A percentile compares a stretch with the other conserved stretches of the same genome.
Evolutionary conservation across 2,113 vertebrate genomes (phyloP).

Genomic region (Nycticebus coucang): DNA sequence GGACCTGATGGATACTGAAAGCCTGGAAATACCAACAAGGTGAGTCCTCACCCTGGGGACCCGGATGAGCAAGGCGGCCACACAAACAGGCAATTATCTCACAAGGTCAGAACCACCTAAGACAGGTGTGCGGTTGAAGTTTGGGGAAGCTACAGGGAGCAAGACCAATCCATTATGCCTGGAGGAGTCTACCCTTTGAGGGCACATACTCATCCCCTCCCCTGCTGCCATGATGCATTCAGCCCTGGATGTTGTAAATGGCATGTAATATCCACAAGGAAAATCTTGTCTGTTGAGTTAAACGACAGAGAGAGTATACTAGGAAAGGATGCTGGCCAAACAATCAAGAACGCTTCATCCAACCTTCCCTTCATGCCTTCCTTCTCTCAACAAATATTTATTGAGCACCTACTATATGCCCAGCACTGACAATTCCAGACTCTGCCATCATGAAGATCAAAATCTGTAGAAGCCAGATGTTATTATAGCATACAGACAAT

Average conservation of each 20-base stretch:
- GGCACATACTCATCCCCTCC: neutral
- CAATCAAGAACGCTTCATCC: neutral
- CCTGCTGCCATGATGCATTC: neutral
- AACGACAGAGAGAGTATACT: neutral
- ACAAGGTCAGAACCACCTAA: fast-evolving
- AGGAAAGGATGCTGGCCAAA: neutral
- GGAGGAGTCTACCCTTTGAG: neutral
- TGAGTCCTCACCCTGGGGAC: neutral
- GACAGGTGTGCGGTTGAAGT: neutral
- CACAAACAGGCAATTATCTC: neutral
- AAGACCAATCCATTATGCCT: neutral
- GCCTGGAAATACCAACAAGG: neutral
- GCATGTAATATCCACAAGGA: neutral
- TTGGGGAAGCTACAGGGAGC: neutral
- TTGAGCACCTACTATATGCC: neutral
- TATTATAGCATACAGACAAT: neutral
- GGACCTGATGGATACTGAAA: too few species aligned
- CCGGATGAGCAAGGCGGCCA: neutral
- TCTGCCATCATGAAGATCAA: neutral
- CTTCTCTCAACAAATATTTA: neutral
- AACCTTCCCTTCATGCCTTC: neutral
- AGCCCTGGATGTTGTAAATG: neutral
- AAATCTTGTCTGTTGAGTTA: neutral
- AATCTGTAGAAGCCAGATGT: neutral
- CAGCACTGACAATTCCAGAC: neutral